These are phyloP conservation scores for Cladopsammia gracilis DNA, from an alignment of 64 coral and sea anemone genomes.

Conservation along the genomic window DNA sequence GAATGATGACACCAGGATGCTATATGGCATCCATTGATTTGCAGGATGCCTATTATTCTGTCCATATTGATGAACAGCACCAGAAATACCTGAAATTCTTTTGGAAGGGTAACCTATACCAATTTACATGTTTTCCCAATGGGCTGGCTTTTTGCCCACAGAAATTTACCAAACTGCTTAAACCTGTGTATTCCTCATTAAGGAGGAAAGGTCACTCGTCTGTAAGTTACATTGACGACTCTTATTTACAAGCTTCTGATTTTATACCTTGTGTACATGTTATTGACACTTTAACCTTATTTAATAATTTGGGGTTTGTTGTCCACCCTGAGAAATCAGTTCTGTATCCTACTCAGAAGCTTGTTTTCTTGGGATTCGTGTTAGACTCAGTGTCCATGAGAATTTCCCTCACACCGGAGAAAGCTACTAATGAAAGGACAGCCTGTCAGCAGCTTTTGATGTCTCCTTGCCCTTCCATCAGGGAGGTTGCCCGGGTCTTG, in stretches of 20 bases:
- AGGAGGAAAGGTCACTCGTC: slow-evolving; percentile 1
- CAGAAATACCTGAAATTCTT: no score
- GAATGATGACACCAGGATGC: no score
- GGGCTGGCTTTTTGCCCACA: background rate
- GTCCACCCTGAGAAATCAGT: slow-evolving; percentile 32
- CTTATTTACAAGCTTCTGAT: slow-evolving; percentile 7
- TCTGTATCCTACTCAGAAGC: slow-evolving; percentile 7
- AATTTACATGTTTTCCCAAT: slow-evolving; percentile 1
- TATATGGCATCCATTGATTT: no score
- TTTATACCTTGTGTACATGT: background rate
- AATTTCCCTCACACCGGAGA: background rate
- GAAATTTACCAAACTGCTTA: background rate
- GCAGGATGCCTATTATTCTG: no score
- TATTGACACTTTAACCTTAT: slow-evolving; percentile 7
- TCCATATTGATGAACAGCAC: no score
- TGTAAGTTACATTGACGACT: slow-evolving; percentile 45
- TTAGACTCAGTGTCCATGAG: slow-evolving; percentile 23
- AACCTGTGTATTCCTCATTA: slow-evolving; percentile 10
- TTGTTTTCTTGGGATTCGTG: slow-evolving; percentile 42
- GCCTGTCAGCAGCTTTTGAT: slow-evolving; percentile 5
- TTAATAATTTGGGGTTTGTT: slow-evolving; percentile 41
- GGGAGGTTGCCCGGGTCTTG: background rate
- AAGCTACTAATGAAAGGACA: background rate
- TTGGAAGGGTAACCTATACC: no score
- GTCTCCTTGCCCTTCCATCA: background rate